A percentile compares a stretch with the other conserved stretches of the same genome.
phyloP scores from a whole-genome alignment of 2,797 vertebrate species.

The Sarcophilus harrisii region DNA sequence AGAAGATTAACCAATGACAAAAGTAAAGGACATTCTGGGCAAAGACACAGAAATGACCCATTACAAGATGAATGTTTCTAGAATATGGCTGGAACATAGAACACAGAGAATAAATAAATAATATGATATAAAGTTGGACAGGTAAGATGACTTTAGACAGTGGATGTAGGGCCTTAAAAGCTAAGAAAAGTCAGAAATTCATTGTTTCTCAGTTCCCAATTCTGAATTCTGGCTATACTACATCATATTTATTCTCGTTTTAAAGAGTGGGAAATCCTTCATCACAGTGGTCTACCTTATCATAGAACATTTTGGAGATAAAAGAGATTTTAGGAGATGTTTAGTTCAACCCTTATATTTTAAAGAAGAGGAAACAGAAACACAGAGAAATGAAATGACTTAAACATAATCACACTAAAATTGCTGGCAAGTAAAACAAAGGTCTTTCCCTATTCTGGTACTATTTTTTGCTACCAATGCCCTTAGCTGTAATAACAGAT shows the following conservation, averaged over 20 bases:
- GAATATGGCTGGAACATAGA: background rate
- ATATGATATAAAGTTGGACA: background rate
- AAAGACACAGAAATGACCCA: background rate
- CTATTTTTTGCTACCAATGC: background rate
- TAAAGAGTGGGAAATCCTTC: background rate
- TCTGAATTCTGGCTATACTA: background rate
- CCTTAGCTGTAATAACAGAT: background rate
- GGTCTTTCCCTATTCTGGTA: background rate
- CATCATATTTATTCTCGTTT: background rate
- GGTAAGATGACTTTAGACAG: background rate
- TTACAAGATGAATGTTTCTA: background rate
- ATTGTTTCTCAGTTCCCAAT: background rate
- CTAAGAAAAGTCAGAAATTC: background rate
- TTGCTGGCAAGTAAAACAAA: background rate
- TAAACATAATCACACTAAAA: background rate
- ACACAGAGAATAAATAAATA: background rate
- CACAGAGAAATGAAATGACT: background rate
- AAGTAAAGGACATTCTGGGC: background rate
- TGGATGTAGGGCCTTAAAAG: background rate
- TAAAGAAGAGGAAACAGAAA: background rate
- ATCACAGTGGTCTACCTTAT: background rate
- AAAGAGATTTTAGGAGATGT: background rate
- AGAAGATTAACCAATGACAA: background rate
- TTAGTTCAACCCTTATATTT: background rate
- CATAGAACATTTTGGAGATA: background rate